A percentile compares a stretch with the other conserved stretches of the same genome.
Conservation (phyloP, 2,888 invertebrate genomes). For the Mellilla xanthometata region DNA sequence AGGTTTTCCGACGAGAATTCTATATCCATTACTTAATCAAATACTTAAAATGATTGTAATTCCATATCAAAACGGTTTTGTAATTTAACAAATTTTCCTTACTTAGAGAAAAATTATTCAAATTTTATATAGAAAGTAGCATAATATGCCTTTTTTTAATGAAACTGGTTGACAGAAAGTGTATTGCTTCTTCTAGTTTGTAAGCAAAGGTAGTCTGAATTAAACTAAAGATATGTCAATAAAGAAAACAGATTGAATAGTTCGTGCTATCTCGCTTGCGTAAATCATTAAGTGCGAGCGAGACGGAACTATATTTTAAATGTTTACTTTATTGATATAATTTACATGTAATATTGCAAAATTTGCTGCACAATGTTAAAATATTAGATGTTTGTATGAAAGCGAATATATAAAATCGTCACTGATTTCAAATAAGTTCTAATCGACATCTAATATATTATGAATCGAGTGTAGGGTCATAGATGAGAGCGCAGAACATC, state of each 20-base stretch:
- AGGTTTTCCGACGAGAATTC: not conserved
- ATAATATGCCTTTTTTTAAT: not conserved
- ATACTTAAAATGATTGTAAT: slow-evolving; percentile 1
- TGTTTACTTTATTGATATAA: too few relatives aligned
- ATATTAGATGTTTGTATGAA: too few relatives aligned
- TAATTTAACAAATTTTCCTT: slow-evolving; percentile 12
- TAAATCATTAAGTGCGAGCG: too few relatives aligned
- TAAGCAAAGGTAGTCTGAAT: not conserved
- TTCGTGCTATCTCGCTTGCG: too few relatives aligned
- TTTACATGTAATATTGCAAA: too few relatives aligned
- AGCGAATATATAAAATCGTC: too few relatives aligned
- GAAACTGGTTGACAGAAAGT: slow-evolving; percentile 1
- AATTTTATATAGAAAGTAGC: not conserved
- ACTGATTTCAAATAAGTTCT: too few relatives aligned
- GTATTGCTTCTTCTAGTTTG: slow-evolving; percentile 2
- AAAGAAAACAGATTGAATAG: too few relatives aligned
- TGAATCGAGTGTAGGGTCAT: too few relatives aligned
- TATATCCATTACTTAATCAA: not conserved
- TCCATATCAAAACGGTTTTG: slow-evolving; percentile 15
- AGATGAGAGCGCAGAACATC: not conserved
- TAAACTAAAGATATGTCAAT: not conserved
- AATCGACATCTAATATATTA: too few relatives aligned
- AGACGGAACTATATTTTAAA: too few relatives aligned
- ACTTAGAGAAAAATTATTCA: not conserved
- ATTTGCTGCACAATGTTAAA: too few relatives aligned